A percentile compares a stretch with the other conserved stretches of the same genome.
phyloP scores from a whole-genome alignment of 2,888 invertebrate genomes.

The Cylloceria caligata region DNA sequence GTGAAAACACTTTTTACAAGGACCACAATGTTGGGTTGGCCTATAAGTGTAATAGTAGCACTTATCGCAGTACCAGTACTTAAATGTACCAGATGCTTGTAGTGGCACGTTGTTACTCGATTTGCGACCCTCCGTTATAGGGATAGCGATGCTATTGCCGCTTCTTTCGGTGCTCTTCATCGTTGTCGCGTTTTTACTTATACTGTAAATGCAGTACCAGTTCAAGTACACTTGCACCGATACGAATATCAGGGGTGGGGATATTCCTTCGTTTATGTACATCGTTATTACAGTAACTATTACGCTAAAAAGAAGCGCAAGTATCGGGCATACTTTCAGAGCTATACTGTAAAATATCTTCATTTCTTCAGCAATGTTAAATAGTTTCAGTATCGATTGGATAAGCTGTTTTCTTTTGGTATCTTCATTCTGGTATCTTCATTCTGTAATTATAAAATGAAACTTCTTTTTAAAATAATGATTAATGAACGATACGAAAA shows the following conservation, averaged over 20 bases:
- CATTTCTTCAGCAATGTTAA: conserved; percentile 17
- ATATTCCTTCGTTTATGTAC: conserved; percentile 74
- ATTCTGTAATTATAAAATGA: too few relatives aligned
- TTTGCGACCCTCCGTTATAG: conserved; percentile 21
- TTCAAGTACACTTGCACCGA: conserved; percentile 78
- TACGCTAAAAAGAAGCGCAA: conserved; percentile 75
- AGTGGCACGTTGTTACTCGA: conserved; percentile 6
- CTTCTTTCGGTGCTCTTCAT: conserved; percentile 62
- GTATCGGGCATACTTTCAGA: conserved; percentile 72
- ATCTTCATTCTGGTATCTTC: too few relatives aligned
- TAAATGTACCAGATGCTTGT: conserved; percentile 51
- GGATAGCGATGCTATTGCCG: conserved; percentile 56
- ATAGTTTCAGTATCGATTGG: neutral
- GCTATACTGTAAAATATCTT: conserved; percentile 54
- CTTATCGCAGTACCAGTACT: conserved; percentile 79
- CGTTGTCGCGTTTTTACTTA: conserved; percentile 72
- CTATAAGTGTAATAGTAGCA: conserved; percentile 75
- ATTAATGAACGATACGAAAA: too few relatives aligned
- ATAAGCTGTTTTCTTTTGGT: too few relatives aligned
- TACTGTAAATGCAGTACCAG: conserved; percentile 77
- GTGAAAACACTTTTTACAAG: conserved; percentile 78
- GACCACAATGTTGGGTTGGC: conserved; percentile 76
- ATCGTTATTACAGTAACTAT: conserved; percentile 73
- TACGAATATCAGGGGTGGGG: conserved; percentile 74
- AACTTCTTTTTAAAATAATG: too few relatives aligned